Base-by-base conservation (phyloP, 2,113 vertebrate genomes). In the Chionodraco myersi region DNA sequence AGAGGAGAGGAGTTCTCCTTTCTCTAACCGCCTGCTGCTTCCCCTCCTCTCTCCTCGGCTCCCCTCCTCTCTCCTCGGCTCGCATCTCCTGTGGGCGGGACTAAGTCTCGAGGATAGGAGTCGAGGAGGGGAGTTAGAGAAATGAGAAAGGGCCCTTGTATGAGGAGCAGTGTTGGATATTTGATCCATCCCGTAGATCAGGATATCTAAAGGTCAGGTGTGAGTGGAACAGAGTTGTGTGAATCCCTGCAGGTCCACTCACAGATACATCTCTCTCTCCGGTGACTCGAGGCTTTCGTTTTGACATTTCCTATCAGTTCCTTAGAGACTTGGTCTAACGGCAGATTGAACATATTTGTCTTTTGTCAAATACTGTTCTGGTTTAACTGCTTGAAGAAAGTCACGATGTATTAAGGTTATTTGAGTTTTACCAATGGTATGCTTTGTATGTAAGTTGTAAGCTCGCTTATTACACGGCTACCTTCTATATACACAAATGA, bases 261-360 rank as follows among this genome's bases (percentile, higher is more conserved):
- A 44, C 14, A 56, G 68, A 11, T n/a, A n/a, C 47, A 76, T 69
- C 62, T 14, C 47, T 73, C 34, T 56, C 26, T 13, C 26, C 73
- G 72, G 59, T 75, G 36, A 56, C 61, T 10, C 10, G 15, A 34
- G 12, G 41, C 30, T 63, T 58, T 76, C 53, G 66, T 66, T 51
- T 44, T 72, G 75, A 64, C 79, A 79, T 81, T 72, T 69, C 54
- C 23, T 34, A 16, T 41, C 10, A 11, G 49, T 51, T 78, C 26
- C 2, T 52, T 49, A 18, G 45, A 51, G 26, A 15, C 59, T 85
- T 15, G 9, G 8, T 56, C 16, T 72, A 58, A 70, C 49, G 30
- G 15, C 8, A 1, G 26, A 49, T 59, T 36, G 56, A 72, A 54
- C 57, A 51, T 15, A 30, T 79, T 53, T 53, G 18, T 72, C 7